These are phyloP conservation scores for Bombus ignitus DNA, from an alignment of 1,140 invertebrate species.

Conservation along the genomic window DNA sequence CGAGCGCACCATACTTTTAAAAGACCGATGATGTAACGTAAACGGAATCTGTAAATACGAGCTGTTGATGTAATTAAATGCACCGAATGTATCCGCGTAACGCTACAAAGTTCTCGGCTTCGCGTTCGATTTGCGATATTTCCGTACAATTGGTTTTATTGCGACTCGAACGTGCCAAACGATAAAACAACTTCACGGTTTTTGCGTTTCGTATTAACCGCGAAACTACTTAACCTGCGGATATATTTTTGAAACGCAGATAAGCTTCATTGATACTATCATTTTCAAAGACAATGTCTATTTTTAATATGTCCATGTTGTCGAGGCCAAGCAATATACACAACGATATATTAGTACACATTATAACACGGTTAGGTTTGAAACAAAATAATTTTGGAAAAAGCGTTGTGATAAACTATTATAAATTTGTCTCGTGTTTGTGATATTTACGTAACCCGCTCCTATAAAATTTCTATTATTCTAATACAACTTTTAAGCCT, in stretches of 20 bases:
- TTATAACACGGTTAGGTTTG: too few species aligned
- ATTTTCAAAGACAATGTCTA: too few species aligned
- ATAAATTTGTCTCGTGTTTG: too few species aligned
- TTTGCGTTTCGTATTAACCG: not conserved
- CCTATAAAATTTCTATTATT: too few species aligned
- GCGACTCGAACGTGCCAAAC: not conserved
- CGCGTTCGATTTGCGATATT: not conserved
- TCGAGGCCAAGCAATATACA: too few species aligned
- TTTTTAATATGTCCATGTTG: too few species aligned
- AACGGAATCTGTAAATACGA: not conserved
- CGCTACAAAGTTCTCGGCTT: not conserved
- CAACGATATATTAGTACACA: too few species aligned
- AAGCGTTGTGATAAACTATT: too few species aligned
- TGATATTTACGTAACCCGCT: too few species aligned
- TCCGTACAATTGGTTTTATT: not conserved
- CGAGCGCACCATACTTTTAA: slow-evolving; percentile 15
- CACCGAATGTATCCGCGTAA: not conserved
- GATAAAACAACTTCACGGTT: not conserved
- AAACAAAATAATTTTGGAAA: too few species aligned
- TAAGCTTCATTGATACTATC: not conserved
- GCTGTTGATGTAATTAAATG: slow-evolving; percentile 2
- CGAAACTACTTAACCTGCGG: not conserved
- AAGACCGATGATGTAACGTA: slow-evolving; percentile 17
- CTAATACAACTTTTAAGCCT: too few species aligned
- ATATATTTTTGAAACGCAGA: not conserved